Evolutionary conservation across 2,888 invertebrate genomes (phyloP).

Genomic region (Phrixothrix hirtus): DNA sequence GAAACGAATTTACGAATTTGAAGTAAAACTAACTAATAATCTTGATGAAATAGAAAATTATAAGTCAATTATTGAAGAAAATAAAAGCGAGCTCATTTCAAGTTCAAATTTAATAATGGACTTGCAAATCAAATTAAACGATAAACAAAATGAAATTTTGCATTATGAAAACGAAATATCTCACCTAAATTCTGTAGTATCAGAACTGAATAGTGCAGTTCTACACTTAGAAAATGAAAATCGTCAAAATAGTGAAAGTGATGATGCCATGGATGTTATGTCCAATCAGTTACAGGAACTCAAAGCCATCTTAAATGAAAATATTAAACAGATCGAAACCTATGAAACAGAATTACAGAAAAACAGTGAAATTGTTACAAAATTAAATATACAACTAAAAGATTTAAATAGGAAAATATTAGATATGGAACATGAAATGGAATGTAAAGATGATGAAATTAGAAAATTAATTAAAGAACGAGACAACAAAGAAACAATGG

Average conservation of each 20-base stretch:
- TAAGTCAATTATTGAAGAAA: slow-evolving; percentile 45
- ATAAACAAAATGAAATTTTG: slow-evolving; percentile 40
- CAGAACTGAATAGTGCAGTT: slow-evolving; percentile 59
- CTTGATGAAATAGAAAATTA: slow-evolving; percentile 47
- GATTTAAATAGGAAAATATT: slow-evolving; percentile 63
- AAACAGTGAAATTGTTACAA: slow-evolving; percentile 62
- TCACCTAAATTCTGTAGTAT: slow-evolving; percentile 57
- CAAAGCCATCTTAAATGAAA: slow-evolving; percentile 60
- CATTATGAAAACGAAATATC: slow-evolving; percentile 41
- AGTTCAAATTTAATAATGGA: slow-evolving; percentile 44
- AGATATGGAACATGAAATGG: slow-evolving; percentile 58
- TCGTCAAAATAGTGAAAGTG: slow-evolving; percentile 57
- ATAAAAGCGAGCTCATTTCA: slow-evolving; percentile 48
- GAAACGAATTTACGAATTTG: slow-evolving; percentile 40
- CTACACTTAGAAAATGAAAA: slow-evolving; percentile 60
- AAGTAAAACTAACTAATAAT: slow-evolving; percentile 41
- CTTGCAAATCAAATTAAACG: slow-evolving; percentile 42
- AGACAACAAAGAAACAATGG: slow-evolving; percentile 46
- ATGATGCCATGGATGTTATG: slow-evolving; percentile 54
- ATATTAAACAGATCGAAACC: slow-evolving; percentile 59
- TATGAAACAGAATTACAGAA: slow-evolving; percentile 61
- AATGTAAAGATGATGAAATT: slow-evolving; percentile 59
- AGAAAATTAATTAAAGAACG: slow-evolving; percentile 56
- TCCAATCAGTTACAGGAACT: slow-evolving; percentile 62
- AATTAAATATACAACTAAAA: slow-evolving; percentile 61